phyloP scores from a whole-genome alignment of 2,888 invertebrate genomes.

The Amphimallon solstitiale region DNA sequence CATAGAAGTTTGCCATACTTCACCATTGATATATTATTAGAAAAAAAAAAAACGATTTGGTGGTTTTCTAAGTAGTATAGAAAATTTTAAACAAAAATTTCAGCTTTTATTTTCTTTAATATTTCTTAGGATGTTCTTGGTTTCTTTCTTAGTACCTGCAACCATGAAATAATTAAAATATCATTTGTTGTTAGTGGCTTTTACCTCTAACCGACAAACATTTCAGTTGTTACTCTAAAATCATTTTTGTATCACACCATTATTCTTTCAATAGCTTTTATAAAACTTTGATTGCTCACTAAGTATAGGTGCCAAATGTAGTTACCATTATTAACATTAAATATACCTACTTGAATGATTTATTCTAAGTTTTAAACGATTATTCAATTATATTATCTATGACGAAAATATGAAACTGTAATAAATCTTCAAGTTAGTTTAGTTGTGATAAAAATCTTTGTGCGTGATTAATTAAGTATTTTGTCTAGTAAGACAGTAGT shows the following conservation, averaged over 20 bases:
- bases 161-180: too few relatives aligned
- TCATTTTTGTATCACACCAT: neutral
- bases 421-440: conserved; percentile 11
- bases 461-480: neutral
- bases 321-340: conserved; percentile 52
- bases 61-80: too few relatives aligned
- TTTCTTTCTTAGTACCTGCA: too few relatives aligned
- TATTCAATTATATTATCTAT: neutral
- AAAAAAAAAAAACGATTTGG: too few relatives aligned
- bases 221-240: neutral
- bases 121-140: too few relatives aligned
- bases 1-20: too few relatives aligned
- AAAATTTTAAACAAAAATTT: too few relatives aligned
- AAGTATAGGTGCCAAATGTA: conserved; percentile 51
- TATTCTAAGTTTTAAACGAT: neutral
- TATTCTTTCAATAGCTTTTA: conserved; percentile 1
- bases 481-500: neutral
- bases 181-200: neutral
- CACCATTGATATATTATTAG: too few relatives aligned
- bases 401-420: neutral
- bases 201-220: neutral
- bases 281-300: conserved; percentile 46
- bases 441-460: conserved; percentile 46
- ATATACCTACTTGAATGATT: conserved; percentile 2
- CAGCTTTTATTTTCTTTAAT: too few relatives aligned